Percentiles rank a stretch among this genome's conserved stretches.
phyloP scores from a whole-genome alignment of 2,888 invertebrate genomes.

The Luffia ferchaultella region DNA sequence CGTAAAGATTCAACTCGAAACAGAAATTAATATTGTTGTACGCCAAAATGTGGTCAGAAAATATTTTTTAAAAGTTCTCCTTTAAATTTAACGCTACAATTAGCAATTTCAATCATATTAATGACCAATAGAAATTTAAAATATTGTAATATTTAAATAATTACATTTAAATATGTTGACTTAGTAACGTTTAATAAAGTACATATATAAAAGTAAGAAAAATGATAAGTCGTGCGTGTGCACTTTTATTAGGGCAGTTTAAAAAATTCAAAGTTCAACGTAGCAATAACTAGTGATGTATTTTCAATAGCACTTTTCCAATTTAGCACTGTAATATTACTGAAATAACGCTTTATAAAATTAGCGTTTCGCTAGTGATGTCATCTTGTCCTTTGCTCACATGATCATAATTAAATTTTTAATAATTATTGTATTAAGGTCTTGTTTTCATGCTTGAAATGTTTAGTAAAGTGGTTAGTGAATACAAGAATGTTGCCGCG shows the following conservation, averaged over 20 bases:
- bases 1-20: no score
- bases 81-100: constrained; percentile 12
- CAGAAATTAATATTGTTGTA: no score
- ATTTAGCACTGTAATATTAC: constrained; percentile 13
- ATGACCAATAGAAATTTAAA: constrained; percentile 57
- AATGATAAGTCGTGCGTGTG: background rate
- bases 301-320: constrained; percentile 34
- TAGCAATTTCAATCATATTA: constrained; percentile 37
- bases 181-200: constrained; percentile 32
- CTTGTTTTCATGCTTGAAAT: no score
- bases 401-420: background rate
- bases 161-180: constrained; percentile 25
- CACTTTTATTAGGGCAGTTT: background rate
- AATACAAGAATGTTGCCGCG: no score
- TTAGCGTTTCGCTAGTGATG: background rate
- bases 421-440: background rate
- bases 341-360: background rate
- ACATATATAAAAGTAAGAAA: constrained; percentile 34
- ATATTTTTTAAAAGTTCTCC: no score
- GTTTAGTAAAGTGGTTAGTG: no score
- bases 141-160: constrained; percentile 33
- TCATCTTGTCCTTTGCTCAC: background rate
- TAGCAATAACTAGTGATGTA: constrained; percentile 43
- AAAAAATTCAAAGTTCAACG: constrained; percentile 23
- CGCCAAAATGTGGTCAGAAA: no score